A percentile compares a stretch with the other conserved stretches of the same genome.
Evolutionary conservation across 2,888 invertebrate genomes (phyloP).

Genomic region (Thymelicus acteon): DNA sequence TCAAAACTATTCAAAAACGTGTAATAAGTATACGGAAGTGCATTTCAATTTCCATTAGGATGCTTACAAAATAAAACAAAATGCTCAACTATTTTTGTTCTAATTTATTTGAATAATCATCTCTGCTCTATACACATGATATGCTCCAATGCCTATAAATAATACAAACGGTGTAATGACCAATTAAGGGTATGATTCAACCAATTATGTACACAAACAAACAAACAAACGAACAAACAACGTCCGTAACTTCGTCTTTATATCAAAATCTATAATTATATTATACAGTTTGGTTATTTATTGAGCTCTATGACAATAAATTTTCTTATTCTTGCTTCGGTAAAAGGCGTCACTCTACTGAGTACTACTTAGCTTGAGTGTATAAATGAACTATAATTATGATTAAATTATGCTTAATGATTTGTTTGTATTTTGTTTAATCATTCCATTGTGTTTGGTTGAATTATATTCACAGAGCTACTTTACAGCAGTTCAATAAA

Average conservation of each 20-base stretch:
- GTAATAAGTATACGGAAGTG: no score
- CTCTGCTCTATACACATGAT: slow-evolving; percentile 83
- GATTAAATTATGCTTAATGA: neutral
- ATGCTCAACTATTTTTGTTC: slow-evolving; percentile 72
- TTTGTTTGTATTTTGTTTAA: no score
- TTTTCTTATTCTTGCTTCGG: slow-evolving; percentile 18
- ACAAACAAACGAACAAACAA: slow-evolving; percentile 41
- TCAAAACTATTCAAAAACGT: no score
- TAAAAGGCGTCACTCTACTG: slow-evolving; percentile 20
- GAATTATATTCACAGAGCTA: no score
- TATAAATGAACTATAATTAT: neutral
- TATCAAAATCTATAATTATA: slow-evolving; percentile 37
- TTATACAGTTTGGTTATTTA: slow-evolving; percentile 38
- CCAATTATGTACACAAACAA: slow-evolving; percentile 65
- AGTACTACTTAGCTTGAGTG: neutral
- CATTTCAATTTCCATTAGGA: no score
- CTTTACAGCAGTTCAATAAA: no score
- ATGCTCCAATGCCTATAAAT: slow-evolving; percentile 85
- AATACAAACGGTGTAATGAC: slow-evolving; percentile 76
- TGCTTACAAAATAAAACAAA: slow-evolving; percentile 61
- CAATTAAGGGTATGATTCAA: slow-evolving; percentile 68
- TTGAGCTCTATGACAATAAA: slow-evolving; percentile 41
- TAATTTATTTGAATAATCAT: slow-evolving; percentile 85
- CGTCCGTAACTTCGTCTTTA: slow-evolving; percentile 31
- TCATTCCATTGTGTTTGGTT: no score